Base-by-base conservation (phyloP, 2,113 vertebrate species). In the Neoarius graeffei region DNA sequence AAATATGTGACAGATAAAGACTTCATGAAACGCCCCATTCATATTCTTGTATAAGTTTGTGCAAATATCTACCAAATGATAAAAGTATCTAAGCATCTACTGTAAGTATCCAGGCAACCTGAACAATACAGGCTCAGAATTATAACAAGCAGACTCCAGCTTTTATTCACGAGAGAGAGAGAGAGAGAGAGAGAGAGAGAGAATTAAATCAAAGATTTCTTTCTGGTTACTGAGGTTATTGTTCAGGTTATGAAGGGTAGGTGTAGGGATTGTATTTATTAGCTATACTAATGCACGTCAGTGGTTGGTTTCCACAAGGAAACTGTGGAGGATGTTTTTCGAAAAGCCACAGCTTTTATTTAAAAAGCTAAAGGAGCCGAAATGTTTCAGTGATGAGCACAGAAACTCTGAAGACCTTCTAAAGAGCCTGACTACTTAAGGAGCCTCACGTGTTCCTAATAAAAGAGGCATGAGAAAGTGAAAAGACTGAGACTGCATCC, bases 271-370 rank as follows among this genome's bases (percentile, higher is more conserved):
- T 50, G 71, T 11, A 77, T 77, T 52, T 54, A 77, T 77, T 77
- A 77, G 48, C 4, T 25, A 52, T 5, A 48, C 7, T 74, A 74
- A 76, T 52, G 15, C 1, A 50, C 35, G 20, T 52, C 48, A 77
- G 2, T 54, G 50, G 23, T 19, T 77, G 20, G 4, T n/a, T 23
- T 77, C 48, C 71, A 48, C 17, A 74, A 35, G 67, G 27, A 69
- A 15, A 67, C 42, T 42, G 42, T 42, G 42, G 42, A 71, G 13
- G 5, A 11, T 17, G 35, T 20, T 20, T 74, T 74, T 25, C 10
- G 35, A 84, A 69, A 79, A 66, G 79, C n/a, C 17, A 81, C 35
- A 90, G 71, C 81, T 56, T 54, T 27, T n/a, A 56, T 27, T 79
- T 15, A 54, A 77, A 50, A 76, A 52, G 23, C 11, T 56, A 8